Evolutionary conservation across 2,113 vertebrate genomes (phyloP).

Genomic region (Psittacus erithacus): DNA sequence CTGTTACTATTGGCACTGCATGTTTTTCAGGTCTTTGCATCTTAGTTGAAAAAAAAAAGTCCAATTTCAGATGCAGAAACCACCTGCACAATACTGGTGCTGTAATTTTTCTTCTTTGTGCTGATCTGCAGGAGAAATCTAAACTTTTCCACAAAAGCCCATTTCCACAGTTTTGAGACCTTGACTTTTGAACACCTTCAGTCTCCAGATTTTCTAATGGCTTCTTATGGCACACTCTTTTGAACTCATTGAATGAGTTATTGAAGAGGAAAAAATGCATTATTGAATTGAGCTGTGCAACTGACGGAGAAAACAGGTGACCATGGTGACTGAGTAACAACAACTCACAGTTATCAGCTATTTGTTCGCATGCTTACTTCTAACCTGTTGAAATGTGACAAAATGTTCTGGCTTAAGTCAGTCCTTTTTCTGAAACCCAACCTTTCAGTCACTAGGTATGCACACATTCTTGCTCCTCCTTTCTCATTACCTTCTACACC

Average conservation of each 20-base stretch:
- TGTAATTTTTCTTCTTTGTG: background rate
- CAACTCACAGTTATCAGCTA: background rate
- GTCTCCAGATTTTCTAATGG: background rate
- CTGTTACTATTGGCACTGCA: slow-evolving; percentile 1
- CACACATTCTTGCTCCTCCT: background rate
- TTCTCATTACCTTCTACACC: background rate
- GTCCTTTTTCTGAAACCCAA: background rate
- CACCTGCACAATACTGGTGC: background rate
- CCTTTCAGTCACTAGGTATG: background rate
- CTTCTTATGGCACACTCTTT: background rate
- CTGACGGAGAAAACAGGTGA: background rate
- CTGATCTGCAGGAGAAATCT: background rate
- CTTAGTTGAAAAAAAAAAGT: background rate
- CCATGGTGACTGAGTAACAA: background rate
- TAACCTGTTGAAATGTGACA: background rate
- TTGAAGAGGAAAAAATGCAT: background rate
- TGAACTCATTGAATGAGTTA: background rate
- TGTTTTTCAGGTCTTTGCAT: background rate
- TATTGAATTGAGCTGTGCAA: background rate
- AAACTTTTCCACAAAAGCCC: background rate
- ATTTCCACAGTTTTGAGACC: background rate
- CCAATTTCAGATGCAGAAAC: background rate
- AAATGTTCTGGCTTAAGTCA: background rate
- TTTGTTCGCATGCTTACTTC: background rate
- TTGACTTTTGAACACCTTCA: background rate